Base-by-base conservation (phyloP, 1,140 invertebrate genomes). In the Pararge aegeria region DNA sequence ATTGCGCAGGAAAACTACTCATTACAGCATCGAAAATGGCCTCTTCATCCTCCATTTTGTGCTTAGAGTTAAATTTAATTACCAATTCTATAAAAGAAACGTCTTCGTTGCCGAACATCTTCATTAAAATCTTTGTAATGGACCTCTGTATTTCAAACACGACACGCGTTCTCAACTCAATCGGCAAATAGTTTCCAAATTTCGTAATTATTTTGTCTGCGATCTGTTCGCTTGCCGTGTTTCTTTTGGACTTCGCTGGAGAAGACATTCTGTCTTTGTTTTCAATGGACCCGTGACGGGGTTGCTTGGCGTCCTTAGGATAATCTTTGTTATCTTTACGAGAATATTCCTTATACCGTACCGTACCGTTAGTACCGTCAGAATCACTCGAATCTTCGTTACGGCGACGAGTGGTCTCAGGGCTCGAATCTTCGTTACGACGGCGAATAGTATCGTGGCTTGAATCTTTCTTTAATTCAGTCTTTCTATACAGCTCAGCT, bases 41-140 rank as follows among this genome's bases (percentile, higher is more conserved):
- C 53, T 74, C 64, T 58, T 85, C 70, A 3, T 77, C 75, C 19
- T 67, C 70, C 1, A 13, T 15, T 15, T 57, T 66, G 16, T 79
- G 69, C 42, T 61, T 80, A 12, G 75, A 64, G 56, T 82, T 81
- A 57, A 80, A 89, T 46, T 80, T 83, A 6, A 84, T 66, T 0
- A 83, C 63, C 13, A 82, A 66, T 30, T 89, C 86, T 49, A 84
- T 85, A 40, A 73, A 83, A 4, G 86, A 81, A 0, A 81, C 69
- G 18, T 87, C 81, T 30, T 68, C 53, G 13, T 69, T 49, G 4
- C 74, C 79, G 52, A 80, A 87, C 74, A 85, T 80, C 9, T 81
- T 69, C 6, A 56, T 50, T 5, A 89, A 57, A 18, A 75, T 70
- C 7, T 56, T 57, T 1, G 38, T 29, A 2, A 89, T n/a, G 5